phyloP scores from a whole-genome alignment of 53 echinoderm and acorn worm genomes.

The Luidia sarsii region DNA sequence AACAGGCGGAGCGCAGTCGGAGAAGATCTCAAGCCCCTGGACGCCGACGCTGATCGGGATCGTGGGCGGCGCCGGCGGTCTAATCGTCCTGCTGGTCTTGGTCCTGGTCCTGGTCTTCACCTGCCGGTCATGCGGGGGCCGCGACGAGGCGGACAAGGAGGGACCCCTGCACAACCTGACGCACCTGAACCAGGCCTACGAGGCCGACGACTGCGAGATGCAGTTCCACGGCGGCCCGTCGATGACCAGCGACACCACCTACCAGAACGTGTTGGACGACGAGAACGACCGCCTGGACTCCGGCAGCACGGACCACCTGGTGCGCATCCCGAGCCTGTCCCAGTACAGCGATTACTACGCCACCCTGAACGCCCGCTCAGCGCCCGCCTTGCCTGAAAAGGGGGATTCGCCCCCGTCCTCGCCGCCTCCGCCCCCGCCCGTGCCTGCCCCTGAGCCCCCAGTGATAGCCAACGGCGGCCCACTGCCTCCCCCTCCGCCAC shows the following conservation, averaged over 20 bases:
- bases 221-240: slow-evolving; percentile 29
- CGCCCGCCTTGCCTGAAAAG: neutral
- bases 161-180: slow-evolving; percentile 54
- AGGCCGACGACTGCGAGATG: slow-evolving; percentile 44
- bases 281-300: slow-evolving; percentile 1
- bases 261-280: slow-evolving; percentile 29
- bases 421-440: slow-evolving; percentile 52
- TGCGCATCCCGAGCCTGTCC: slow-evolving; percentile 57
- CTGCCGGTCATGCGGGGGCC: neutral
- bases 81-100: slow-evolving; percentile 40
- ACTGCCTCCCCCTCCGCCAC: slow-evolving; percentile 24
- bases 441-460: slow-evolving; percentile 25
- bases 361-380: slow-evolving; percentile 23
- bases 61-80: slow-evolving; percentile 47
- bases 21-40: slow-evolving; percentile 32
- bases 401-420: neutral
- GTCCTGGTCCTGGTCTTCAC: slow-evolving; percentile 19
- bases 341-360: slow-evolving; percentile 49
- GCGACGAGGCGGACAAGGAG: neutral
- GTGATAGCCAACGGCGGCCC: slow-evolving; percentile 2
- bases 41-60: slow-evolving; percentile 51
- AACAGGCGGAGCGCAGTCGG: neutral
- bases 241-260: neutral
- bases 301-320: slow-evolving; percentile 32
- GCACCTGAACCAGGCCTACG: slow-evolving; percentile 68